A percentile compares a stretch with the other conserved stretches of the same genome.
Evolutionary conservation across 2,888 invertebrate species (phyloP).

Genomic region (Glyphotaelius pellucidus): DNA sequence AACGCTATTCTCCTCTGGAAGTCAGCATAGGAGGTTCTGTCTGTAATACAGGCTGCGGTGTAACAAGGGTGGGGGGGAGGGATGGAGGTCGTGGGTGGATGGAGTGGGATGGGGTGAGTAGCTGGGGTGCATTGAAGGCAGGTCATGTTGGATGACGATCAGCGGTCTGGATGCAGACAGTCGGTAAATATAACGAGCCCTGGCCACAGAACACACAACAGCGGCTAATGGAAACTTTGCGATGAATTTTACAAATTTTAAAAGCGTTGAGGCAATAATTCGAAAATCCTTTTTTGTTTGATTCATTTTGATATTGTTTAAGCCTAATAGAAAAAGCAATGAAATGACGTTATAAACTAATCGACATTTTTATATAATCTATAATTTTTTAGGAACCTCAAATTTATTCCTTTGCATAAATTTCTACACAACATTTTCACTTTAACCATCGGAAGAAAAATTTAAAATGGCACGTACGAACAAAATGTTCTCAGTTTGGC

Average conservation of each 20-base stretch:
- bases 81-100: neutral
- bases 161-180: constrained; percentile 54
- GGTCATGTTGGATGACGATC: constrained; percentile 55
- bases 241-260: neutral
- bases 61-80: constrained; percentile 20
- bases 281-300: neutral
- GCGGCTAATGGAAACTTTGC: neutral
- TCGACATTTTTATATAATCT: too few relatives aligned
- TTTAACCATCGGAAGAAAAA: too few relatives aligned
- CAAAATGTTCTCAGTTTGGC: too few relatives aligned
- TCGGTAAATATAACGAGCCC: constrained; percentile 48
- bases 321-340: too few relatives aligned
- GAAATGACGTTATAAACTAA: too few relatives aligned
- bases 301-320: too few relatives aligned
- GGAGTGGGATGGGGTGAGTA: constrained; percentile 70
- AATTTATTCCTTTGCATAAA: too few relatives aligned
- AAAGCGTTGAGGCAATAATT: neutral
- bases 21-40: constrained; percentile 69
- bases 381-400: too few relatives aligned
- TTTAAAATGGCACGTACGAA: too few relatives aligned
- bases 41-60: constrained; percentile 62
- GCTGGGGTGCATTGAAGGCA: constrained; percentile 69
- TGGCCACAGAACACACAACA: constrained; percentile 17
- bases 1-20: constrained; percentile 16
- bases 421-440: too few relatives aligned